These are phyloP conservation scores for Epirrita christyi DNA, from an alignment of 2,888 invertebrate genomes.

Conservation along the genomic window DNA sequence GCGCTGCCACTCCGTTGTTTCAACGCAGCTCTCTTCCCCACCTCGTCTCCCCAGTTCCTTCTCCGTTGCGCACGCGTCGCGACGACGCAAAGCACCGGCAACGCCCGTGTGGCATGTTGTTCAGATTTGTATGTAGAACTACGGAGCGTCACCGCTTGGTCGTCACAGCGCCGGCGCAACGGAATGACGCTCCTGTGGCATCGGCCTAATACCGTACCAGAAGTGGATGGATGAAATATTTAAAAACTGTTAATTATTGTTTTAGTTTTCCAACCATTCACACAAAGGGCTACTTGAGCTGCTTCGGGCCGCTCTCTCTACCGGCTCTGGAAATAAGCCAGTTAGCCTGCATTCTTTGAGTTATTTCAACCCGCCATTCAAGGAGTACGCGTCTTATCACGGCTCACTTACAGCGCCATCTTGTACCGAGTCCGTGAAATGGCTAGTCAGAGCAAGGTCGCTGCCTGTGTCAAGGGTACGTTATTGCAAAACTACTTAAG, in stretches of 20 bases:
- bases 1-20: no score
- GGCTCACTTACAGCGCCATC: slow-evolving; percentile 69
- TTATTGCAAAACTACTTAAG: background rate
- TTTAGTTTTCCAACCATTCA: slow-evolving; percentile 57
- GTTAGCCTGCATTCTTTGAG: slow-evolving; percentile 42
- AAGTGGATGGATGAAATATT: no score
- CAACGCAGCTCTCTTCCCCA: no score
- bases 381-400: slow-evolving; percentile 65
- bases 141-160: no score
- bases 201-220: no score
- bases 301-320: slow-evolving; percentile 32
- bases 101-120: no score
- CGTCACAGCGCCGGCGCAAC: no score
- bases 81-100: no score
- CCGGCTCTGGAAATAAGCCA: slow-evolving; percentile 19
- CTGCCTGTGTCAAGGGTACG: slow-evolving; percentile 60
- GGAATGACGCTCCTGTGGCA: no score
- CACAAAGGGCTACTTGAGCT: slow-evolving; percentile 54
- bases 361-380: slow-evolving; percentile 59
- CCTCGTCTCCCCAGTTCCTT: no score
- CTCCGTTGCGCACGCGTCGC: no score
- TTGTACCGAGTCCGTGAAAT: slow-evolving; percentile 66
- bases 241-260: slow-evolving; percentile 17
- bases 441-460: slow-evolving; percentile 62
- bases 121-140: no score